Percentiles rank a stretch among this genome's conserved stretches.
phyloP scores from a whole-genome alignment of 37 sponge, comb jelly and placozoan species.

The Ianthella basta region DNA sequence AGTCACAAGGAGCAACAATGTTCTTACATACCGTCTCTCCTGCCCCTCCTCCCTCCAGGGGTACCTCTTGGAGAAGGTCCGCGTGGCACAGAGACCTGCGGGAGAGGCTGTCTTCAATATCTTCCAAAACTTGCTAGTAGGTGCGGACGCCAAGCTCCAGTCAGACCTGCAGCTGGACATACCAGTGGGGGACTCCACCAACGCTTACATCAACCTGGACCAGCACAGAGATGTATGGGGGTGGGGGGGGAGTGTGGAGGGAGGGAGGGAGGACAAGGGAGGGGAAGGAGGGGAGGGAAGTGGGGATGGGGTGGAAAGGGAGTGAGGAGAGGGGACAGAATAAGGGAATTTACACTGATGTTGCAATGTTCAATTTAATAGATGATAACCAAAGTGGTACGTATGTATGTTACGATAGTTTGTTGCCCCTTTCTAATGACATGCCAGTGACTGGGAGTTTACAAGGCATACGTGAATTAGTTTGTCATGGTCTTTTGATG shows the following conservation, averaged over 20 bases:
- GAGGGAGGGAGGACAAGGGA: too few relatives aligned
- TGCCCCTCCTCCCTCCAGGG: conserved; percentile 42
- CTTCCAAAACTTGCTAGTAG: conserved; percentile 92
- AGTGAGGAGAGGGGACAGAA: too few relatives aligned
- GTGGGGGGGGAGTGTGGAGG: background rate
- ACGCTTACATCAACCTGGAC: conserved; percentile 71
- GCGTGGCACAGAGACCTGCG: conserved; percentile 74
- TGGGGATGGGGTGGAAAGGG: too few relatives aligned
- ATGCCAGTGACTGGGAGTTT: too few relatives aligned
- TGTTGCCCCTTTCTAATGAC: too few relatives aligned
- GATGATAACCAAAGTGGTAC: too few relatives aligned
- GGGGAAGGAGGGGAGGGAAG: background rate
- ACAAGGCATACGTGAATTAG: too few relatives aligned
- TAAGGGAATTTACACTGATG: too few relatives aligned
- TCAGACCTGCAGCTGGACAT: conserved; percentile 73
- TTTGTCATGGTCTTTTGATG: too few relatives aligned
- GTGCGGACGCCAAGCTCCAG: conserved; percentile 80
- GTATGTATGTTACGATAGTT: too few relatives aligned
- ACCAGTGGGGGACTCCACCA: conserved; percentile 43
- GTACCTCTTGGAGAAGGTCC: conserved; percentile 87
- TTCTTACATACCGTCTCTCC: conserved; percentile 1
- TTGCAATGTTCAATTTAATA: too few relatives aligned
- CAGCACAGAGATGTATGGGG: conserved; percentile 63
- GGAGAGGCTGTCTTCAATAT: conserved; percentile 93
- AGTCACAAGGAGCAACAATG: too few relatives aligned